A percentile compares a stretch with the other conserved stretches of the same genome.
Evolutionary conservation across 2,113 vertebrate species (phyloP).

Genomic region (Actenoides lindsayi): DNA sequence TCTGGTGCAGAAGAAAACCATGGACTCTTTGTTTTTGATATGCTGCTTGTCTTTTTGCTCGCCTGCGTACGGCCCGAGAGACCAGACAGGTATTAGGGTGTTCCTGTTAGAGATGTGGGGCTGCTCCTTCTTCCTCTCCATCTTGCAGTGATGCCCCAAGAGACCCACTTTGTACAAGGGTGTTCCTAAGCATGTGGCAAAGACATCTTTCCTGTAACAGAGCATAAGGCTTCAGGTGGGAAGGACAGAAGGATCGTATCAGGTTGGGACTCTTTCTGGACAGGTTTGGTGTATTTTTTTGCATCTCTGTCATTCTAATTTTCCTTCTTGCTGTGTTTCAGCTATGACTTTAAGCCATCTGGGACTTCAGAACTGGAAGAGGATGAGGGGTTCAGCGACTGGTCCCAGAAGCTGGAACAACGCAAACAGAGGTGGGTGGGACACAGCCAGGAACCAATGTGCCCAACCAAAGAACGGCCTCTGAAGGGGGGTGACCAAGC

Average conservation of each 20-base stretch:
- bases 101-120: not conserved
- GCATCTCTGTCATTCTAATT: not conserved
- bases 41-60: not conserved
- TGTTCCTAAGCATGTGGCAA: not conserved
- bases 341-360: conserved; percentile 74
- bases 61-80: not conserved
- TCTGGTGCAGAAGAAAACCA: not conserved
- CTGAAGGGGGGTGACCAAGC: not conserved
- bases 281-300: not conserved
- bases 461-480: not conserved
- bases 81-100: not conserved
- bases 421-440: conserved; percentile 68
- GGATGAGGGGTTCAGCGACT: conserved; percentile 92
- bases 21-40: not conserved
- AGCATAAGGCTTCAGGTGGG: not conserved
- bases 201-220: not conserved
- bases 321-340: conserved; percentile 22
- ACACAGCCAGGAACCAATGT: not conserved
- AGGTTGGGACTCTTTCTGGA: not conserved
- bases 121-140: not conserved
- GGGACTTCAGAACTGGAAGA: conserved; percentile 81
- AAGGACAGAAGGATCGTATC: not conserved
- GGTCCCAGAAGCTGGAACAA: conserved; percentile 85
- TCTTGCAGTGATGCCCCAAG: not conserved
- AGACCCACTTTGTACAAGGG: not conserved